Conservation (phyloP, 2,888 invertebrate genomes). For the Liposcelis brunnea region DNA sequence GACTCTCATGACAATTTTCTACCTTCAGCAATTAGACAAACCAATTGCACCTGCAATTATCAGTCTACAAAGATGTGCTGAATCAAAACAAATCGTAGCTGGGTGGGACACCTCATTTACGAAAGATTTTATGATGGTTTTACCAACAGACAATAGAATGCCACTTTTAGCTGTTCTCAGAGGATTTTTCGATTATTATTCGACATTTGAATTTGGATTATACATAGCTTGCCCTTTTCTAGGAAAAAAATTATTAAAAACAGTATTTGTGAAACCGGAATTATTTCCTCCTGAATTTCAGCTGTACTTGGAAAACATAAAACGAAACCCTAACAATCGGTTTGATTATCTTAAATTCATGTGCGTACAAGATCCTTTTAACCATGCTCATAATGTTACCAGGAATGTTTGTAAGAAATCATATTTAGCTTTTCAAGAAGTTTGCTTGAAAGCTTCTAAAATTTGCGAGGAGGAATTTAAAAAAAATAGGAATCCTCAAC, state of each 20-base stretch:
- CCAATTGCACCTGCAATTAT: not conserved
- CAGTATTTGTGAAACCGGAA: not conserved
- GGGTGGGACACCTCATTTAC: slow-evolving; percentile 1
- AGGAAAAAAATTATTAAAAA: not conserved
- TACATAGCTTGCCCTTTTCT: not conserved
- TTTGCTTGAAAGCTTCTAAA: too few relatives aligned
- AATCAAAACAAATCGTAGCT: not conserved
- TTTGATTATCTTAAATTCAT: not conserved
- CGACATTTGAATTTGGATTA: slow-evolving; percentile 4
- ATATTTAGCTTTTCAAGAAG: not conserved
- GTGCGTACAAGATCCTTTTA: slow-evolving; percentile 2
- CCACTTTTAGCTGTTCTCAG: not conserved
- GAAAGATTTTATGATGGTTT: not conserved
- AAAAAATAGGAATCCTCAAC: too few relatives aligned
- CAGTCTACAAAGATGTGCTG: not conserved
- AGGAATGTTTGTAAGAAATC: not conserved
- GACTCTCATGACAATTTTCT: not conserved
- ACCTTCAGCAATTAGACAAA: not conserved
- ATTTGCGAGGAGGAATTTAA: too few relatives aligned
- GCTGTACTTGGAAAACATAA: not conserved
- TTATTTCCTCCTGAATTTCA: too few relatives aligned
- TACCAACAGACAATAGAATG: not conserved
- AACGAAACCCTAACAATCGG: not conserved
- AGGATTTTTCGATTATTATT: slow-evolving; percentile 1
- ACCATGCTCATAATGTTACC: not conserved